Percentiles rank a stretch among this genome's conserved stretches.
These are phyloP conservation scores for Probaryconus sp. DNA, from an alignment of 1,140 invertebrate species.

Conservation along the genomic window DNA sequence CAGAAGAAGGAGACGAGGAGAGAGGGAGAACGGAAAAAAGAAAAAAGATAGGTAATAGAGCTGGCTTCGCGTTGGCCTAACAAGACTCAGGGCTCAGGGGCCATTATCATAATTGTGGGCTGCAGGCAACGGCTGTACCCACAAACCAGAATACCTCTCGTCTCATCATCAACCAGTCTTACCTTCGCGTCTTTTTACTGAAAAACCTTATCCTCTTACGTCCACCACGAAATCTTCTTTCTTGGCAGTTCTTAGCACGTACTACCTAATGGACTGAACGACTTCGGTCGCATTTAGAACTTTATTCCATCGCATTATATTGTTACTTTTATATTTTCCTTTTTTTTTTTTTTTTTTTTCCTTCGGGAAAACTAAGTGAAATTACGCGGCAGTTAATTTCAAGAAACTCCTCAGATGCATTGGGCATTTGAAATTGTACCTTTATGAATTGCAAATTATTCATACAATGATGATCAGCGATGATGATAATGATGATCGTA, in stretches of 20 bases:
- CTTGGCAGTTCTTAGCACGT: slow-evolving; percentile 51
- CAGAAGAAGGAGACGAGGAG: slow-evolving; percentile 32
- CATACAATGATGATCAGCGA: too few species aligned
- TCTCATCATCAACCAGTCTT: slow-evolving; percentile 72
- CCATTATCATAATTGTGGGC: slow-evolving; percentile 79
- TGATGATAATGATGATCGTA: too few species aligned
- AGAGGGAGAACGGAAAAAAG: slow-evolving; percentile 53
- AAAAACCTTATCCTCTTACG: slow-evolving; percentile 63
- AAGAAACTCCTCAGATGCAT: too few species aligned
- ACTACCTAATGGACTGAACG: slow-evolving; percentile 52
- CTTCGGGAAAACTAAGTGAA: too few species aligned
- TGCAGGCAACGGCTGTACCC: slow-evolving; percentile 77
- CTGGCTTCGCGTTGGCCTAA: slow-evolving; percentile 74
- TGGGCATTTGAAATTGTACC: too few species aligned
- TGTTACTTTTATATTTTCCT: too few species aligned
- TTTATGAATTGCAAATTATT: too few species aligned
- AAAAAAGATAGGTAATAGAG: slow-evolving; percentile 72
- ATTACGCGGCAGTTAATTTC: too few species aligned
- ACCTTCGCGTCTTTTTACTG: slow-evolving; percentile 60
- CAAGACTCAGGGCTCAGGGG: slow-evolving; percentile 74
- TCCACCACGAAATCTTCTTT: slow-evolving; percentile 57
- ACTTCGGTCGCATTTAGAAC: slow-evolving; percentile 46
- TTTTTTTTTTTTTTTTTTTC: slow-evolving; percentile 13
- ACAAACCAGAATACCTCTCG: slow-evolving; percentile 78
- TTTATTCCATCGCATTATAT: slow-evolving; percentile 42